Evolutionary conservation across 2,797 vertebrate genomes (phyloP).

Genomic region (Sebastes hubbsi): DNA sequence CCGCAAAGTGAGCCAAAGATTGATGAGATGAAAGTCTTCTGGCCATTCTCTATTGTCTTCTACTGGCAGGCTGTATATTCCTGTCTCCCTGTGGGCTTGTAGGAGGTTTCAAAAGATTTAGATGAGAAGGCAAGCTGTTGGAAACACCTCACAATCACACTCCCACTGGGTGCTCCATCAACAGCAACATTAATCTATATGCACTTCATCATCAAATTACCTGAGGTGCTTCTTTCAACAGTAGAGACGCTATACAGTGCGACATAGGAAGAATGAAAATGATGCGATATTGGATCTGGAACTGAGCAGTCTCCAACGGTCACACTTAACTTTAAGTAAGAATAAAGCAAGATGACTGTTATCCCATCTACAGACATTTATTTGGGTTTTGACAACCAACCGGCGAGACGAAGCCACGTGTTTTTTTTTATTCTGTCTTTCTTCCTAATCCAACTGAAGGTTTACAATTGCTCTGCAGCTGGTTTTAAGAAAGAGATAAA

Average conservation of each 20-base stretch:
- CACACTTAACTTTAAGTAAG: neutral
- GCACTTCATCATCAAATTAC: constrained; percentile 64
- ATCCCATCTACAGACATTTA: neutral
- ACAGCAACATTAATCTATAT: constrained; percentile 70
- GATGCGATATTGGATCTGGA: constrained; percentile 24
- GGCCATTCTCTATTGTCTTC: constrained; percentile 71
- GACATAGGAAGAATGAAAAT: constrained; percentile 22
- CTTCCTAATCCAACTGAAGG: neutral
- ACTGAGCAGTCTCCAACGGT: neutral
- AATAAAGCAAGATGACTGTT: neutral
- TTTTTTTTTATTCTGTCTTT: constrained; percentile 11
- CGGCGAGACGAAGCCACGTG: neutral
- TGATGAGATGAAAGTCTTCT: constrained; percentile 63
- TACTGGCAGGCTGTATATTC: constrained; percentile 61
- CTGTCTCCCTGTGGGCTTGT: constrained; percentile 63
- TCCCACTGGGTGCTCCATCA: constrained; percentile 74
- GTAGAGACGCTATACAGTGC: constrained; percentile 3
- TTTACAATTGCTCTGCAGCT: constrained; percentile 14
- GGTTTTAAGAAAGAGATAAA: constrained; percentile 21
- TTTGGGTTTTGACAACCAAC: constrained; percentile 6
- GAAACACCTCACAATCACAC: constrained; percentile 72
- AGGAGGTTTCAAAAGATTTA: constrained; percentile 72
- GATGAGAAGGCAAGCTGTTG: constrained; percentile 70
- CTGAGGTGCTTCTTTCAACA: constrained; percentile 60
- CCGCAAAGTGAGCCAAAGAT: constrained; percentile 58